Percentiles rank a stretch among this genome's conserved stretches.
These are phyloP conservation scores for Cotesia typhae DNA, from an alignment of 1,140 invertebrate species.

Conservation along the genomic window DNA sequence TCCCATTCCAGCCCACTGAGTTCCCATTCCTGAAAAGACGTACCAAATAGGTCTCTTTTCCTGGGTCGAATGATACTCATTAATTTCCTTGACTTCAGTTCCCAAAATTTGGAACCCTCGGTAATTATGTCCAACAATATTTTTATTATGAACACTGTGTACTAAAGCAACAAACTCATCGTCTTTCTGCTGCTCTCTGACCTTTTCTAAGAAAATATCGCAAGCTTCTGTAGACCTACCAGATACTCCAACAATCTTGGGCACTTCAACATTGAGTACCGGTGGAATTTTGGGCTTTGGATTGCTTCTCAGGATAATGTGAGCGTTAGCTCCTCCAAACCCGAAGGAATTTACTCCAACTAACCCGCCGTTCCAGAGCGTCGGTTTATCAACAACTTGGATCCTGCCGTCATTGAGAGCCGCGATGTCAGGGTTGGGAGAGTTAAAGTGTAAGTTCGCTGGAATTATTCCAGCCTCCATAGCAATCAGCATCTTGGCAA, in stretches of 20 bases:
- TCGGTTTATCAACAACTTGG: conserved; percentile 84
- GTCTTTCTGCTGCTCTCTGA: conserved; percentile 70
- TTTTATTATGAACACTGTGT: conserved; percentile 76
- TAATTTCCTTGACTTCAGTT: conserved; percentile 58
- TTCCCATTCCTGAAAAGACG: conserved; percentile 96
- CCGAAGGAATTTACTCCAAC: conserved; percentile 95
- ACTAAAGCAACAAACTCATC: conserved; percentile 82
- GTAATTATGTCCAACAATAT: conserved; percentile 76
- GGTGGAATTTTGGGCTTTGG: conserved; percentile 73
- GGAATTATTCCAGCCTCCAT: conserved; percentile 91
- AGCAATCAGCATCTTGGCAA: conserved; percentile 90
- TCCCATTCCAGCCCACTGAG: conserved; percentile 96
- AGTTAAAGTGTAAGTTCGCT: conserved; percentile 87
- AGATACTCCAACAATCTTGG: conserved; percentile 80
- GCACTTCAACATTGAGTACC: conserved; percentile 66
- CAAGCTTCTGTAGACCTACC: conserved; percentile 88
- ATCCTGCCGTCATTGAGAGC: conserved; percentile 86
- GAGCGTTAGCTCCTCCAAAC: conserved; percentile 96
- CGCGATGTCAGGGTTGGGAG: conserved; percentile 89
- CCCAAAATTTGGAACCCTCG: conserved; percentile 82
- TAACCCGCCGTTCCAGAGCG: conserved; percentile 84
- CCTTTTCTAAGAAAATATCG: conserved; percentile 72
- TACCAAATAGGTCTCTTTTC: conserved; percentile 88
- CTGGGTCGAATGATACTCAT: conserved; percentile 47
- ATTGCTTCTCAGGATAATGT: conserved; percentile 84